A percentile compares a stretch with the other conserved stretches of the same genome.
Evolutionary conservation across 2,113 vertebrate genomes (phyloP).

Genomic region (Galbula dea): DNA sequence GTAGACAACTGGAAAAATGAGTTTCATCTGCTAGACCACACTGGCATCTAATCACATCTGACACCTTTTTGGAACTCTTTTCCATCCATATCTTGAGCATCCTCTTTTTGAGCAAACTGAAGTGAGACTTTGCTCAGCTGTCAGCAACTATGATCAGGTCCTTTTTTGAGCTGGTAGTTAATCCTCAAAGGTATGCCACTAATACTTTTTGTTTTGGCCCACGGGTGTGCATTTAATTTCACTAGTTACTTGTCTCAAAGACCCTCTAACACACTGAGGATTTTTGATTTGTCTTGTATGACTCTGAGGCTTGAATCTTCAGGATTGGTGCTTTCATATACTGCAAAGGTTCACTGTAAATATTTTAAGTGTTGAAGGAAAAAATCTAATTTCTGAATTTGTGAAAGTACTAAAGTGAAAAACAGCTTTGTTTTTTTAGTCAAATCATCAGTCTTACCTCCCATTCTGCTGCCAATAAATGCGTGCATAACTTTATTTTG

Average conservation of each 20-base stretch:
- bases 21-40: background rate
- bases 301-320: rapidly evolving
- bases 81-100: background rate
- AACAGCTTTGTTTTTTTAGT: background rate
- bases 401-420: background rate
- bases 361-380: background rate
- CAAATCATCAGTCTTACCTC: background rate
- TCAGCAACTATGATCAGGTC: background rate
- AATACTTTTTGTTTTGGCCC: background rate
- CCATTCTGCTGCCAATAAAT: background rate
- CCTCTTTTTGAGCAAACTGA: background rate
- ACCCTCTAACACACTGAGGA: background rate
- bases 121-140: background rate
- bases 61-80: background rate
- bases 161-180: background rate
- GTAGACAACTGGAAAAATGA: background rate
- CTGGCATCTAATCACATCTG: background rate
- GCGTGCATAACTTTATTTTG: background rate
- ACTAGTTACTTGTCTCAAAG: background rate
- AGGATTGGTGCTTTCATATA: background rate
- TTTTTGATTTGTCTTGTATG: background rate
- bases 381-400: background rate
- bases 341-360: background rate
- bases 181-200: background rate
- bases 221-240: background rate